These are phyloP conservation scores for Macrostomum lignano DNA, from an alignment of 1,140 invertebrate species.

Conservation along the genomic window DNA sequence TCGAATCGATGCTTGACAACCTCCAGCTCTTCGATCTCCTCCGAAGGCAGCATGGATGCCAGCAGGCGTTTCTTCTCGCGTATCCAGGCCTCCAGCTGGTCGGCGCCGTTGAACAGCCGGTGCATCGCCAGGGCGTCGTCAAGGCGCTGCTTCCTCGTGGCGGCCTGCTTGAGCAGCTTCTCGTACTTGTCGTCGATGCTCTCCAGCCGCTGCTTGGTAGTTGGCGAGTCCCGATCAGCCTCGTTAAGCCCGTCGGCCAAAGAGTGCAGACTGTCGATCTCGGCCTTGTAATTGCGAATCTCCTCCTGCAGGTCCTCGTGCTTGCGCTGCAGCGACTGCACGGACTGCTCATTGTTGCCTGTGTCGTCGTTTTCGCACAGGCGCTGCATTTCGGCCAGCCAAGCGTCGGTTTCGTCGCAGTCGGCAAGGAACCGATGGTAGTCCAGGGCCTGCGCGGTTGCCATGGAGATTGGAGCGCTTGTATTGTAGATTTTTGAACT, in stretches of 20 bases:
- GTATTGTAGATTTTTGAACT: no score
- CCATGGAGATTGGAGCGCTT: no score
- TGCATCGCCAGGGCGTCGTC: conserved; percentile 81
- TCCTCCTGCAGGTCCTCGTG: conserved; percentile 51
- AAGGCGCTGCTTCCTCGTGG: conserved; percentile 69
- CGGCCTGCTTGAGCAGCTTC: conserved; percentile 74
- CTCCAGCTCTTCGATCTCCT: conserved; percentile 93
- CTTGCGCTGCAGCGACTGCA: conserved; percentile 74
- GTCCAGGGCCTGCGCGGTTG: conserved; percentile 59
- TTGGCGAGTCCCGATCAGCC: conserved; percentile 43
- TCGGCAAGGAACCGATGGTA: conserved; percentile 96
- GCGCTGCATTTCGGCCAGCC: conserved; percentile 81
- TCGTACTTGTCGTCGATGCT: conserved; percentile 81
- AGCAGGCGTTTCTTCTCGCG: conserved; percentile 45
- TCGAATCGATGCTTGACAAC: conserved; percentile 95
- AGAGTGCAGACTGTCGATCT: conserved; percentile 59
- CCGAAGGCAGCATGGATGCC: conserved; percentile 55
- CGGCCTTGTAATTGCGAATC: conserved; percentile 58
- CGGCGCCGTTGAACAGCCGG: conserved; percentile 80
- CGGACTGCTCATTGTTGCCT: conserved; percentile 83
- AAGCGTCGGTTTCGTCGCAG: conserved; percentile 89
- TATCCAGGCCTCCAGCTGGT: conserved; percentile 94
- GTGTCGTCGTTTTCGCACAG: conserved; percentile 91
- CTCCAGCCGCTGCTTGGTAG: conserved; percentile 49
- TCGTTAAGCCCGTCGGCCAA: conserved; percentile 32